phyloP scores from a whole-genome alignment of 2,888 invertebrate genomes.

The Rhagonycha lutea region DNA sequence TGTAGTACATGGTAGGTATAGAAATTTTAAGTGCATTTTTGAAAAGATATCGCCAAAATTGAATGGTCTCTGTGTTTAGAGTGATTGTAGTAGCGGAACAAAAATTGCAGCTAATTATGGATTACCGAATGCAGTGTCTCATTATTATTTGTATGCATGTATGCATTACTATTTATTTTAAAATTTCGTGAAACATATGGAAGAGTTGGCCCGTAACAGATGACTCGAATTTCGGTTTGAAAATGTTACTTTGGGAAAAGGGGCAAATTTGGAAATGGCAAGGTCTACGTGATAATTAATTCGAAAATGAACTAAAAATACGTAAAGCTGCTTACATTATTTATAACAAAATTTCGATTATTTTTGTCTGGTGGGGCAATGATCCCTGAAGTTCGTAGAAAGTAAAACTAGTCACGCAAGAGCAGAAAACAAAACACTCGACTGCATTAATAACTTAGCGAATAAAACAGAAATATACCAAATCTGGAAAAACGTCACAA shows the following conservation, averaged over 20 bases:
- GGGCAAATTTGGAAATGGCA: not conserved
- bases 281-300: not conserved
- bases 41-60: not conserved
- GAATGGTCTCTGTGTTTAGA: not conserved
- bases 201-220: not conserved
- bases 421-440: conserved; percentile 5
- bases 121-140: not conserved
- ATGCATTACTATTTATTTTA: not conserved
- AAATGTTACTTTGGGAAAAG: not conserved
- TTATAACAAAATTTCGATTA: conserved; percentile 18
- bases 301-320: not conserved
- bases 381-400: conserved; percentile 23
- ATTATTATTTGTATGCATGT: not conserved
- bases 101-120: not conserved
- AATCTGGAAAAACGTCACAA: not conserved
- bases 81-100: not conserved
- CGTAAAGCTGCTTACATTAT: not conserved
- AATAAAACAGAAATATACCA: not conserved
- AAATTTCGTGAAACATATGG: not conserved
- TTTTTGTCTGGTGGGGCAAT: conserved; percentile 18
- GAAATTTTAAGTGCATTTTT: not conserved
- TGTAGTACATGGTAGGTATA: not conserved
- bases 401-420: conserved; percentile 25
- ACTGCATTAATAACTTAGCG: conserved; percentile 27
- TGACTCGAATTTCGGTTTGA: not conserved